Evolutionary conservation across 2,888 invertebrate genomes (phyloP).

Genomic region (Diaphora mendica): DNA sequence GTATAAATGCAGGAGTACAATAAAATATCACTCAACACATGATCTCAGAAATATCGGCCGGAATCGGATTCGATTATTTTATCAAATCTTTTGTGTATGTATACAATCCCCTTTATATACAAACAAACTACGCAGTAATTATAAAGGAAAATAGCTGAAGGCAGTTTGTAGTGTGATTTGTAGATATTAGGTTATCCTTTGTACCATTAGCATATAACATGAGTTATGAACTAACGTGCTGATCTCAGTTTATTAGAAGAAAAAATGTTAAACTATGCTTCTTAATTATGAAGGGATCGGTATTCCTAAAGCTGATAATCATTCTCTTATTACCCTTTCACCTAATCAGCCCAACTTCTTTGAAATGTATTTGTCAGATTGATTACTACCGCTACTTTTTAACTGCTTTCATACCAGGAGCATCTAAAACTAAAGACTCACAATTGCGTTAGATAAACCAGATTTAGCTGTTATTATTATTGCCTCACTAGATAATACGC

Average conservation of each 20-base stretch:
- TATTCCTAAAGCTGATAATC: no score
- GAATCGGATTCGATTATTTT: background rate
- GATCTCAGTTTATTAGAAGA: background rate
- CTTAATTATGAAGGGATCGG: no score
- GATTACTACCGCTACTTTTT: no score
- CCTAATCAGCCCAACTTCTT: no score
- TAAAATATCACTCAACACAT: background rate
- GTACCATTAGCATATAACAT: background rate
- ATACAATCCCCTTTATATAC: conserved; percentile 1
- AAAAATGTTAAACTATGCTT: background rate
- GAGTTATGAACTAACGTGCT: background rate
- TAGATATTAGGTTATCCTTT: conserved; percentile 14
- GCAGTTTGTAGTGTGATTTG: conserved; percentile 14
- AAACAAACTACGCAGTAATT: conserved; percentile 11
- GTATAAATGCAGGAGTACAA: background rate
- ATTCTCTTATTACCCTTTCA: no score
- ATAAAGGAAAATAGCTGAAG: conserved; percentile 17
- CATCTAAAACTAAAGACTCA: no score
- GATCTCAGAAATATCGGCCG: background rate
- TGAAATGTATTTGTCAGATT: no score
- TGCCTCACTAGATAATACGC: no score
- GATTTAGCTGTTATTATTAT: no score
- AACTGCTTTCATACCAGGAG: no score
- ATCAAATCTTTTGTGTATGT: background rate
- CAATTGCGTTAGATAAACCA: no score